Conservation (phyloP, 2,113 vertebrate species). For the Ovis aries region ARS-UI_Ramb_v3.0 NC_056055.1:115719501-115720000, state of each 20-base stretch:
- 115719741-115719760: not conserved
- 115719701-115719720: not conserved
- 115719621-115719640: not conserved
- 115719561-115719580: not conserved
- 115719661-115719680: not conserved
- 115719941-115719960: not conserved
- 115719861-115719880: not conserved
- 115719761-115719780: not conserved
- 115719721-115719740: not conserved
- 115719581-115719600: not conserved
- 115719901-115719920: not conserved
- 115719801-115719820: not conserved
- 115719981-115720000: not conserved
- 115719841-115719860: not conserved
- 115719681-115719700: not conserved
- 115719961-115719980: not conserved
- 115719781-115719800: too few species aligned
- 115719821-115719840: not conserved
- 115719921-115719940: not conserved
- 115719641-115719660: rapidly evolving
- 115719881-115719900: not conserved
- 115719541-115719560: too few species aligned
- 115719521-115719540: not conserved
- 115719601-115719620: not conserved
- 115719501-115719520: rapidly evolving